Conservation (phyloP, 2,888 invertebrate genomes). For the Camptogramma bilineatum region DNA sequence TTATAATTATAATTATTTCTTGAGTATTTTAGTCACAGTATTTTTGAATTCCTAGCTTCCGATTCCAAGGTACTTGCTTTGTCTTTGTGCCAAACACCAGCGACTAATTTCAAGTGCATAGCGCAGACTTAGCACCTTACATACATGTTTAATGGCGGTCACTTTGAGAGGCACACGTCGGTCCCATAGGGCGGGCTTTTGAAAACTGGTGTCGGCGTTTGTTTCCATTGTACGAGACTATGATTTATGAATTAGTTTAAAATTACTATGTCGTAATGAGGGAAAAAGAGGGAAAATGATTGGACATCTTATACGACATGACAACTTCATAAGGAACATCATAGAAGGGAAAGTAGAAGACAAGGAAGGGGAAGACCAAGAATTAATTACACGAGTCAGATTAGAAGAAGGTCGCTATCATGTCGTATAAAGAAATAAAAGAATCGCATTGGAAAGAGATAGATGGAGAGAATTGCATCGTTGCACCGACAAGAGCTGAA, state of each 20-base stretch:
- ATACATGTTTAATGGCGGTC: conserved; percentile 80
- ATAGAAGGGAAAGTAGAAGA: no score
- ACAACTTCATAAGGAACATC: no score
- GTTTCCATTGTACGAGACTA: conserved; percentile 56
- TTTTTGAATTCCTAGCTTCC: background rate
- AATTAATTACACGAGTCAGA: no score
- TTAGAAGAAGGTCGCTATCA: no score
- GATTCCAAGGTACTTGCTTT: conserved; percentile 16
- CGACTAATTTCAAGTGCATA: conserved; percentile 22
- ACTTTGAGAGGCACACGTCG: conserved; percentile 74
- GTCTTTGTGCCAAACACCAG: conserved; percentile 14
- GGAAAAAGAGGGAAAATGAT: no score
- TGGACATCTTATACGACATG: no score
- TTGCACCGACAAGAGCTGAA: no score
- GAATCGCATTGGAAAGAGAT: no score
- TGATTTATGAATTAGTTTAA: conserved; percentile 10
- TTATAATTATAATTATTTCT: background rate
- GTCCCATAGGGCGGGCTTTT: conserved; percentile 69
- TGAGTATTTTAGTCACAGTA: background rate
- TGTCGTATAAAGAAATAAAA: no score
- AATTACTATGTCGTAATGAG: background rate
- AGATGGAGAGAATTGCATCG: no score
- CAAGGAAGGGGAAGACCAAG: no score
- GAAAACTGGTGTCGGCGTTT: conserved; percentile 53
- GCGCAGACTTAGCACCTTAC: conserved; percentile 63